phyloP scores from a whole-genome alignment of 2,888 invertebrate species.

The Chrysolina oricalcia region DNA sequence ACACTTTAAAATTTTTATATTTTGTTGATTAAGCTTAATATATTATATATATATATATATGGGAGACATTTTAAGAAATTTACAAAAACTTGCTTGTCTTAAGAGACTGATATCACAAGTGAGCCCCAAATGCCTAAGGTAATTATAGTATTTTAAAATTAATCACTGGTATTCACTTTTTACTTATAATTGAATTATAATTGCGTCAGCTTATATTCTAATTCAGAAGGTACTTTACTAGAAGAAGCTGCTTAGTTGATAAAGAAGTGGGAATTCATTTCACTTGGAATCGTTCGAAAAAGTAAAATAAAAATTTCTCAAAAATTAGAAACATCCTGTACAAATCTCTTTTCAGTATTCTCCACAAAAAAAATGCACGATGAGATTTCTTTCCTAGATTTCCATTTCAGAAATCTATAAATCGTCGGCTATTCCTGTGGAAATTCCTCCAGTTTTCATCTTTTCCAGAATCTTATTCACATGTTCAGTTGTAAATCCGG shows the following conservation, averaged over 20 bases:
- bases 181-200: neutral
- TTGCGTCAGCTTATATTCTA: neutral
- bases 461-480: constrained; percentile 94
- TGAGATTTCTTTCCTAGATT: constrained; percentile 44
- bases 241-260: neutral
- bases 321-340: constrained; percentile 6
- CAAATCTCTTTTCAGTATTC: constrained; percentile 19
- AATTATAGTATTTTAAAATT: neutral
- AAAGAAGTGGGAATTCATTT: neutral
- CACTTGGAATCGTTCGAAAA: neutral
- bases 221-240: neutral
- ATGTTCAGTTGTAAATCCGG: constrained; percentile 93
- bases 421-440: constrained; percentile 74
- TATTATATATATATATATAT: no score
- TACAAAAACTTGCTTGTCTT: neutral
- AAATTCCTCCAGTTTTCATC: constrained; percentile 78
- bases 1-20: no score
- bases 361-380: constrained; percentile 46
- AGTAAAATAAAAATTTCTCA: neutral
- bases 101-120: no score
- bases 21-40: no score
- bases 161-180: neutral
- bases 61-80: neutral
- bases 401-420: constrained; percentile 45
- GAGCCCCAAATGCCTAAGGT: neutral